phyloP scores from a whole-genome alignment of 2,888 invertebrate genomes.

The Branchipolynoe longqiensis region DNA sequence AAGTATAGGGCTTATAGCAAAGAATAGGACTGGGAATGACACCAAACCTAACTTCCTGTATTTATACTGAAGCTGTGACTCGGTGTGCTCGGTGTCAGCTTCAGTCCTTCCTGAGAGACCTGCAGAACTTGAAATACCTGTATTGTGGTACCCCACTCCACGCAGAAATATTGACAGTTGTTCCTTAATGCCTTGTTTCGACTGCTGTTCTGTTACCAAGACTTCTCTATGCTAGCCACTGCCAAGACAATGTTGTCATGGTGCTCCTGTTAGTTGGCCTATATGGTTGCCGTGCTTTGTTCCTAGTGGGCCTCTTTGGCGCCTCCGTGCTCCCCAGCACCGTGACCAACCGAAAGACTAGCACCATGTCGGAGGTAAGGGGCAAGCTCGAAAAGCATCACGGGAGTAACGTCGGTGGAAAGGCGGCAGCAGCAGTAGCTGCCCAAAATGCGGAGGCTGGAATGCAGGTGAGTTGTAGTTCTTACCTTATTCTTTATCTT shows the following conservation, averaged over 20 bases:
- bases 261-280: slow-evolving; percentile 52
- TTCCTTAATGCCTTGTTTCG: neutral
- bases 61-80: too few species aligned
- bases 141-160: too few species aligned
- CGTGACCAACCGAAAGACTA: slow-evolving; percentile 78
- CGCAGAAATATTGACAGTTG: neutral
- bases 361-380: slow-evolving; percentile 77
- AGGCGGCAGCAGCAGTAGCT: slow-evolving; percentile 71
- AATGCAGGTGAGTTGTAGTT: slow-evolving; percentile 74
- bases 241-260: slow-evolving; percentile 21
- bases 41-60: too few species aligned
- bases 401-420: slow-evolving; percentile 71
- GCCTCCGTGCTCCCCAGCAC: slow-evolving; percentile 70
- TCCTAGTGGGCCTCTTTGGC: too few species aligned
- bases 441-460: slow-evolving; percentile 76
- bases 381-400: slow-evolving; percentile 74
- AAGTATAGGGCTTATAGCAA: too few species aligned
- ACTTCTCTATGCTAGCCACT: too few species aligned
- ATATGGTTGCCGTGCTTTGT: too few species aligned
- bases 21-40: too few species aligned
- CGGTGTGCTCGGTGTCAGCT: too few species aligned
- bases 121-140: too few species aligned
- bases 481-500: too few species aligned
- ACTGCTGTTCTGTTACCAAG: neutral
- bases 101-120: too few species aligned